These are phyloP conservation scores for Melanitta fusca DNA, from an alignment of 2,797 vertebrate genomes.

Conservation along the genomic window DNA sequence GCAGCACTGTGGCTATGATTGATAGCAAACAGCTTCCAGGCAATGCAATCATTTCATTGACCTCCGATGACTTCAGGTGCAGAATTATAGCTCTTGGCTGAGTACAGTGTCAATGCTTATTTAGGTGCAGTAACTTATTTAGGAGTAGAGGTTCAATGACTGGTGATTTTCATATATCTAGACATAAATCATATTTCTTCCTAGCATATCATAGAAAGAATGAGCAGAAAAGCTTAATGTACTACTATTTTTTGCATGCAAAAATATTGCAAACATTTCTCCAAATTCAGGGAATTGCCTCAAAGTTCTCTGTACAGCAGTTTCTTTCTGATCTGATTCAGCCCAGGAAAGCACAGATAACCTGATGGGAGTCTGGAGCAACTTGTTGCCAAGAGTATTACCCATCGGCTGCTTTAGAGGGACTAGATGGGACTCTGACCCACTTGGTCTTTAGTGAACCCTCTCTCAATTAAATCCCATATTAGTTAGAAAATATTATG, in stretches of 20 bases:
- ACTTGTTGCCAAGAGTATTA: not conserved
- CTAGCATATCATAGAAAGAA: not conserved
- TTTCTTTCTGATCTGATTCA: not conserved
- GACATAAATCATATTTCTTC: conserved; percentile 29
- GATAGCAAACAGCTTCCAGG: conserved; percentile 59
- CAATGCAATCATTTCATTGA: conserved; percentile 52
- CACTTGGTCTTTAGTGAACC: not conserved
- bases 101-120: conserved; percentile 51
- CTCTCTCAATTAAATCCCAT: not conserved
- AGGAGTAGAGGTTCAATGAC: conserved; percentile 29
- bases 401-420: not conserved
- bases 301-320: not conserved
- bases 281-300: not conserved
- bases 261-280: not conserved
- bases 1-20: conserved; percentile 38
- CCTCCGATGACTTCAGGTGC: conserved; percentile 39
- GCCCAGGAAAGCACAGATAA: not conserved
- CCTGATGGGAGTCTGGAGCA: not conserved
- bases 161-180: conserved; percentile 33
- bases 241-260: not conserved
- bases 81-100: conserved; percentile 64
- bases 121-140: conserved; percentile 28
- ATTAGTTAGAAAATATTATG: not conserved
- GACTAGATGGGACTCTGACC: not conserved
- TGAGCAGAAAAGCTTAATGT: not conserved